Evolutionary conservation across 2,797 vertebrate genomes (phyloP), one percentile per base, ranked within the genome.

Genomic region (Leptoclinus maculatus): DNA sequence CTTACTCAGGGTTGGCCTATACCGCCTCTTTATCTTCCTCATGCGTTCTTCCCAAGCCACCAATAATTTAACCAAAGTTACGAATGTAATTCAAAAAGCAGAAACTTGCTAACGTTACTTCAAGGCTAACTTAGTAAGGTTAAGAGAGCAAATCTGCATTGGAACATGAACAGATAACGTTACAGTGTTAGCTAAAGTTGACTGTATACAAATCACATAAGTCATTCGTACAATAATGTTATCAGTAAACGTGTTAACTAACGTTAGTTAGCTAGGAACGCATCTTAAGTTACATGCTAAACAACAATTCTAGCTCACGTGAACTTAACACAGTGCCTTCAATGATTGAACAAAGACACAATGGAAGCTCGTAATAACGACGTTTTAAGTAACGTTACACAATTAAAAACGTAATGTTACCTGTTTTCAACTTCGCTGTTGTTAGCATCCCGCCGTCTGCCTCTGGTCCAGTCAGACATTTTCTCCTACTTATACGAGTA

Each of bases 401-500:
- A 2, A 41, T 23, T 25, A 0, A 12, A 0, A 13, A 27, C 59
- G 7, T 27, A 27, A 43, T 39, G 13, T 10, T 39, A 89, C 91
- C 87, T 53, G 4, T 73, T 69, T 4, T 79, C 78, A 0, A 63
- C 58, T 12, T 79, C 74, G 11, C 60, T 71, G 21, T 0, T 45
- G 7, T 51, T 39, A n/a, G 49, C 58, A 2, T 71, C 81, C 0
- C 43, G 67, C 5, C 66, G 68, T 47, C 51, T 66, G n/a, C 9
- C 67, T 77, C 65, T 74, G n/a, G 29, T 56, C 65, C 57, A 82
- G 38, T 81, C 63, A 38, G 89, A 90, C 90, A 91, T 91, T 7
- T 83, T 83, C 7, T 41, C n/a, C 0, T n/a, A 29, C 62, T 64
- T 64, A 3, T 34, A 5, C 1, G 0, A 10, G 0, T 32, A 2